These are phyloP conservation scores for Cathartes aura DNA, from an alignment of 2,113 vertebrate genomes.

Conservation along the genomic window DNA sequence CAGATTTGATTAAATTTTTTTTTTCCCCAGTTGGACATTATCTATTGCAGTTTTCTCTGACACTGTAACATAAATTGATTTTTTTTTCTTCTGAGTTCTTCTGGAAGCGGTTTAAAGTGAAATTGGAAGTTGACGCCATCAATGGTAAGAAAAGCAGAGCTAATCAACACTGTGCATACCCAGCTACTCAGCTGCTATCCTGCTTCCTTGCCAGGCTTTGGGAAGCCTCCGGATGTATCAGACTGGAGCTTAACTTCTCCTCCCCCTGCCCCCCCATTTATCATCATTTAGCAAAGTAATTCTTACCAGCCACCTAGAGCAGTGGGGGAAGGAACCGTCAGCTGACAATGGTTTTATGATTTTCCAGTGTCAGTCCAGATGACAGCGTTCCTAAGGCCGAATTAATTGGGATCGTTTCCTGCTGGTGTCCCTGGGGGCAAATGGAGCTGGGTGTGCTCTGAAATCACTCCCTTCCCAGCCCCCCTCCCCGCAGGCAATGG, in stretches of 20 bases:
- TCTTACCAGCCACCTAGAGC: neutral
- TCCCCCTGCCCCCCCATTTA: neutral
- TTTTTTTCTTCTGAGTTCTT: neutral
- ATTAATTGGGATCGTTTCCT: neutral
- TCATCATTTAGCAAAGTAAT: neutral
- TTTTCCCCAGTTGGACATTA: neutral
- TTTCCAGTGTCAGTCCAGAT: neutral
- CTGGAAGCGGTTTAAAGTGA: neutral
- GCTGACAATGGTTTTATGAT: neutral
- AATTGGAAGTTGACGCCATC: neutral
- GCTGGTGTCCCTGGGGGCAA: neutral
- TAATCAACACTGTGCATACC: neutral
- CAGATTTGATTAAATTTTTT: neutral
- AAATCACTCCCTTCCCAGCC: neutral
- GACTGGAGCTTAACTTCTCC: neutral
- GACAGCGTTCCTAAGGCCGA: fast-evolving
- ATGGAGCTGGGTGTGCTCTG: neutral
- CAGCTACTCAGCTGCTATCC: neutral
- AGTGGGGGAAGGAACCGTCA: neutral
- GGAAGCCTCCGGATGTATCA: neutral
- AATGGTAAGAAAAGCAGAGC: neutral
- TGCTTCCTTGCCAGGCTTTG: neutral
- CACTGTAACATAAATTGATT: neutral
- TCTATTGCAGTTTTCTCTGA: neutral
- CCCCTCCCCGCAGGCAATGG: neutral